phyloP scores from a whole-genome alignment of 2,888 invertebrate genomes.

The Heliconius hortense region DNA sequence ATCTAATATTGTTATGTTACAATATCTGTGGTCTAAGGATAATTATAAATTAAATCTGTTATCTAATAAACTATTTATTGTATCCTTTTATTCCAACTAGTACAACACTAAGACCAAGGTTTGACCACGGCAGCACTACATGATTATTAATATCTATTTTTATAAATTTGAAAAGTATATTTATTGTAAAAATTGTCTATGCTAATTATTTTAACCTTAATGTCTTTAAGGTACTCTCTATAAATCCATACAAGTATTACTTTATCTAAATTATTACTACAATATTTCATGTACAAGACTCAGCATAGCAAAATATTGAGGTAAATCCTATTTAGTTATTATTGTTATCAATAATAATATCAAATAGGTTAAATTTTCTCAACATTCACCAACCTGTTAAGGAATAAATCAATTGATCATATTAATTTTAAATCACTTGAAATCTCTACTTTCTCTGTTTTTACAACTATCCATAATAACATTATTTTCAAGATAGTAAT shows the following conservation, averaged over 20 bases:
- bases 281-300: constrained; percentile 38
- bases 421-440: background rate
- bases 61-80: constrained; percentile 42
- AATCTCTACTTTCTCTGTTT: background rate
- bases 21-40: constrained; percentile 37
- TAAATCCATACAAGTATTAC: constrained; percentile 43
- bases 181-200: constrained; percentile 38
- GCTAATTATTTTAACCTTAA: constrained; percentile 41
- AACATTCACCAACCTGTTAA: constrained; percentile 9
- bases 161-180: constrained; percentile 40
- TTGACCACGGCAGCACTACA: constrained; percentile 37
- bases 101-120: constrained; percentile 35
- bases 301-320: constrained; percentile 42
- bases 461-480: background rate
- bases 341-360: constrained; percentile 16
- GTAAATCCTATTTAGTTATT: constrained; percentile 36
- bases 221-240: constrained; percentile 32
- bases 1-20: constrained; percentile 20
- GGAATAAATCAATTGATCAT: background rate
- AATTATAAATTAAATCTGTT: constrained; percentile 39
- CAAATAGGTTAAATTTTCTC: constrained; percentile 20
- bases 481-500: background rate
- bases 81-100: constrained; percentile 28
- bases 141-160: constrained; percentile 33
- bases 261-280: constrained; percentile 36